A percentile compares a stretch with the other conserved stretches of the same genome.
Evolutionary conservation across 2,113 vertebrate genomes (phyloP).

Genomic region (Azemiops feae): DNA sequence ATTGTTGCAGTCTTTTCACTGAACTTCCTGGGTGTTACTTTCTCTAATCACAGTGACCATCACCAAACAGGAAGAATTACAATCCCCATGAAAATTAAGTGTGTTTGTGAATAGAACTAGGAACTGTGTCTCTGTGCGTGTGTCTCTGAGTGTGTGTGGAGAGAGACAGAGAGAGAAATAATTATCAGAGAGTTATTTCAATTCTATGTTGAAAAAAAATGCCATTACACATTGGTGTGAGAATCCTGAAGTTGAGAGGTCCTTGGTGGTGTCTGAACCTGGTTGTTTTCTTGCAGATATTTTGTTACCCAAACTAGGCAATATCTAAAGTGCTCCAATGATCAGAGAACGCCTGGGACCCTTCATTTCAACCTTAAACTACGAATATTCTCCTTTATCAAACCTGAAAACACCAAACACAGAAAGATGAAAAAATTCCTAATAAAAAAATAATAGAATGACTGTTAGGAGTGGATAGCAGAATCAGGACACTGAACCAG

Average conservation of each 20-base stretch:
- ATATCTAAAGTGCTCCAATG: no score
- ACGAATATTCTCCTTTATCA: no score
- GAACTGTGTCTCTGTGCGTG: not conserved
- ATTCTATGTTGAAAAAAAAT: not conserved
- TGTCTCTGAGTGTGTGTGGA: not conserved
- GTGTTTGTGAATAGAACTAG: not conserved
- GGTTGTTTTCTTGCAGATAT: no score
- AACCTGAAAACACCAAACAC: not conserved
- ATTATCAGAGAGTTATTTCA: not conserved
- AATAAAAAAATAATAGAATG: no score
- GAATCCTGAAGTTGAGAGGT: not conserved
- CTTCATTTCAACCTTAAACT: no score
- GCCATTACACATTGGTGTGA: not conserved
- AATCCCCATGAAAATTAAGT: not conserved
- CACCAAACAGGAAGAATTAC: not conserved
- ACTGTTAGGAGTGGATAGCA: no score
- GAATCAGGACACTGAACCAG: no score
- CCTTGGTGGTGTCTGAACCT: no score
- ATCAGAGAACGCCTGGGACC: no score
- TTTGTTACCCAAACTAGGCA: no score
- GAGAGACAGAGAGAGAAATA: not conserved
- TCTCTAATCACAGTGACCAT: not conserved
- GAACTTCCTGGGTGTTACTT: not conserved
- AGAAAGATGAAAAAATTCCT: not conserved
- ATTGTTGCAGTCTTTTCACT: constrained; percentile 25